phyloP scores from a whole-genome alignment of 2,888 invertebrate genomes.

The Pheosia gnoma region DNA sequence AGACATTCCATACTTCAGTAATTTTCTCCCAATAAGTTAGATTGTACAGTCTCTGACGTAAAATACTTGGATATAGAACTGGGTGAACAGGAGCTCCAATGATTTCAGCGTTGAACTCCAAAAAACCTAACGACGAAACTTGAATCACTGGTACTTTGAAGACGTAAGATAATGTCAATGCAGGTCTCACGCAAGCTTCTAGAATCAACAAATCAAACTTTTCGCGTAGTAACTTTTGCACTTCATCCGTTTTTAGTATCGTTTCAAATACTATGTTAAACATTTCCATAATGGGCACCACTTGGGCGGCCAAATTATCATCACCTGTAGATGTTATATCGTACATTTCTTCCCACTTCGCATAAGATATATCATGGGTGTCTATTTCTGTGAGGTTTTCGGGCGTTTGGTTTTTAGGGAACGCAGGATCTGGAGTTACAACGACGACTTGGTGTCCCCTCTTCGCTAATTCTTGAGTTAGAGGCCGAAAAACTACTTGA shows the following conservation, averaged over 20 bases:
- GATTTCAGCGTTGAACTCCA: constrained; percentile 22
- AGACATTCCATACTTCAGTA: constrained; percentile 15
- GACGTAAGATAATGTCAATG: constrained; percentile 25
- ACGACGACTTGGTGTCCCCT: constrained; percentile 66
- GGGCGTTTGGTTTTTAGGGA: constrained; percentile 35
- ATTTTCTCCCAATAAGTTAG: constrained; percentile 27
- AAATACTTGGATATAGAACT: constrained; percentile 34
- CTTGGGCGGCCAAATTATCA: too few relatives aligned
- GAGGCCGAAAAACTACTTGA: constrained; percentile 41
- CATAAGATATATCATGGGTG: constrained; percentile 38
- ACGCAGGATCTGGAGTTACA: constrained; percentile 58
- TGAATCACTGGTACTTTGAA: constrained; percentile 36
- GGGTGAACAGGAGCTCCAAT: constrained; percentile 41
- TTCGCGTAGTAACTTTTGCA: not conserved
- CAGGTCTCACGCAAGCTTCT: constrained; percentile 20
- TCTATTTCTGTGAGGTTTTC: constrained; percentile 63
- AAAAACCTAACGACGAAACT: constrained; percentile 39
- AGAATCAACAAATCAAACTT: constrained; percentile 42
- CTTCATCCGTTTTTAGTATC: not conserved
- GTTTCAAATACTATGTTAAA: not conserved
- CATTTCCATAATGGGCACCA: too few relatives aligned
- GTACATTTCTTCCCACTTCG: too few relatives aligned
- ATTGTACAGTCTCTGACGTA: constrained; percentile 29
- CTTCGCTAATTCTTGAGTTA: constrained; percentile 57
- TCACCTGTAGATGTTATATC: too few relatives aligned